These are phyloP conservation scores for Cryptotis parvus DNA, from an alignment of 2,113 vertebrate species.

Conservation along the genomic window DNA sequence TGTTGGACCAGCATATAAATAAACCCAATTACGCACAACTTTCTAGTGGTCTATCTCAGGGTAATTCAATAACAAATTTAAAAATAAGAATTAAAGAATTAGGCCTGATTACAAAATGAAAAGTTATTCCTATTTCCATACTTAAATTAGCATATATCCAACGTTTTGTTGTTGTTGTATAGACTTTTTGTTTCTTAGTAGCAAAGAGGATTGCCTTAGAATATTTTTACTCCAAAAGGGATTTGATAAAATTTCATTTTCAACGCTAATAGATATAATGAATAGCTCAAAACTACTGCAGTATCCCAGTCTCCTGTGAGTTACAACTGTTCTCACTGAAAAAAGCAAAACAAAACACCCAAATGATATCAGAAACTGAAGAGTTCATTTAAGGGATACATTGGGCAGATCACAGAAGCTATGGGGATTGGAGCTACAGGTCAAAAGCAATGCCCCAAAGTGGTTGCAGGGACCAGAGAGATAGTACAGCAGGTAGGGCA, in stretches of 20 bases:
- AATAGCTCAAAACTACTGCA: slow-evolving; percentile 52
- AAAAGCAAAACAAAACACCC: not conserved
- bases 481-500: too few species aligned
- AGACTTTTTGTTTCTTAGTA: slow-evolving; percentile 26
- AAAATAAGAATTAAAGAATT: too few species aligned
- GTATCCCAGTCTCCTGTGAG: slow-evolving; percentile 22
- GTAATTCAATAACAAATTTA: too few species aligned
- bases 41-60: too few species aligned
- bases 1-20: too few species aligned
- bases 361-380: slow-evolving; percentile 35
- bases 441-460: not conserved
- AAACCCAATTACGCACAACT: too few species aligned
- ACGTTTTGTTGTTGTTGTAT: not conserved
- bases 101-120: slow-evolving; percentile 35
- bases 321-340: not conserved
- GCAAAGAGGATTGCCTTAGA: slow-evolving; percentile 27
- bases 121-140: slow-evolving; percentile 30
- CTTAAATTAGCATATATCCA: slow-evolving; percentile 9
- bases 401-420: not conserved
- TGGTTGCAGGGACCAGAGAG: too few species aligned
- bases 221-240: slow-evolving; percentile 14
- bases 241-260: slow-evolving; percentile 59
- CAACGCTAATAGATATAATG: slow-evolving; percentile 16
- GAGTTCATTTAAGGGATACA: not conserved
- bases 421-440: not conserved